Base-by-base conservation (phyloP, 2,797 vertebrate genomes). In the Cyprinodon diabolis region DNA sequence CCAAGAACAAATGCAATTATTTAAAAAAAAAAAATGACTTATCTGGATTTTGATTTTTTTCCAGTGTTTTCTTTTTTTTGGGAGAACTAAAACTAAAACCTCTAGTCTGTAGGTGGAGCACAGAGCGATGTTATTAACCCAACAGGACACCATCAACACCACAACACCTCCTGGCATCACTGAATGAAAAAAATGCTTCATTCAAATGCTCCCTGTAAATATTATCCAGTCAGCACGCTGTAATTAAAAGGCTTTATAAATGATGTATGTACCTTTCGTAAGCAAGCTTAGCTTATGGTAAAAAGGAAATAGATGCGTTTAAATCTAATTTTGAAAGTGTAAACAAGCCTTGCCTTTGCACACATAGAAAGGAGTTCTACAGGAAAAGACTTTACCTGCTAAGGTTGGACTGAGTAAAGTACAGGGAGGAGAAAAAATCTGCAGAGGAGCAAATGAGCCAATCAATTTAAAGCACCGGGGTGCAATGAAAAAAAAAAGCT, bases 241-340 rank as follows among this genome's bases (percentile, higher is more conserved):
- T 40, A 13, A 63, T 63, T 63, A 63, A 43, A 63, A 21, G 58
- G 60, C 19, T 43, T 40, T 63, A 17, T 63, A 63, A 63, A 43
- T 60, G 35, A 52, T 45, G 51, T 54, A 51, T 35, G 3, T n/a
- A 51, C 37, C 25, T 1, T 25, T 35, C 37, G 45, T 49, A 30
- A 25, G 48, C 30, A 60, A 15, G 45, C 30, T 62, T 13, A 71
- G 25, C 45, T 30, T 30, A 30, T 30, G 25, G 25, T 2, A 30
- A 30, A 30, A n/a, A 30, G 25, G 25, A 71, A 62, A 30, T 23
- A 49, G 35, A 40, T 3, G 47, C 25, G 57, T 62, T 71, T 15
- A 48, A 62, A 71, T 51, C 48, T 19, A 60, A 57, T 52, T 60
- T 23, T 52, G 45, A 51, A 48, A 60, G 57, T 35, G 25, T 9